Base-by-base conservation (phyloP, 1,140 invertebrate genomes). In the Cotesia vestalis region DNA sequence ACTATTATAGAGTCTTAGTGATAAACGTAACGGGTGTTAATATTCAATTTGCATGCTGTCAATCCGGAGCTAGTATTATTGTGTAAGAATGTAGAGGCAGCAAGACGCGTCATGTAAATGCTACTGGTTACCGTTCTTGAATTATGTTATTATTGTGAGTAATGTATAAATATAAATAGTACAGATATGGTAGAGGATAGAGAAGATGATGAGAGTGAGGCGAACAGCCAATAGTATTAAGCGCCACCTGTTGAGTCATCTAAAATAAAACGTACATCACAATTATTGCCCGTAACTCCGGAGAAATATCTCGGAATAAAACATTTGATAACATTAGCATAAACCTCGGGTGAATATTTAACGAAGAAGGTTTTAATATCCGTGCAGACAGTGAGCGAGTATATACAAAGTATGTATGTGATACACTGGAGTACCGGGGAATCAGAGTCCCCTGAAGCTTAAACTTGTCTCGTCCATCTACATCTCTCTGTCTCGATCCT, bases 21-120 rank as follows among this genome's bases (percentile, higher is more conserved):
- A 70, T 62, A 62, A 61, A 70, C 27, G 46, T 70, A 53, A 59
- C 62, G 55, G 38, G 17, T 20, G 53, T 52, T 60, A 61, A 72
- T 72, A 72, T 68, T 72, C 71, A 72, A 72, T 76, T 76, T 74
- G 64, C 66, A 59, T 66, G 62, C 75, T 76, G 75, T 69, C 71
- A 73, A 74, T 64, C 66, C 8, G n/a, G n/a, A 55, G 53, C 53
- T 55, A 55, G n/a, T 55, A 55, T 14, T 55, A 6, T 55, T 55
- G 17, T 55, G 53, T 6, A 46, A 11, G 40, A 9, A 46, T 11
- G 40, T 5, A 11, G 40, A 11, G 11, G 38, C 11, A 52, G n/a
- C 12, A 8, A 66, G 34, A 66, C 20, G 14, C 51, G 12, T 14
- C 52, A 17, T 40, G 40, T 40, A 46, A 52, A 34, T 66, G 11